Evolutionary conservation across 2,113 vertebrate genomes (phyloP).

Genomic region (Coptodon rendalli): DNA sequence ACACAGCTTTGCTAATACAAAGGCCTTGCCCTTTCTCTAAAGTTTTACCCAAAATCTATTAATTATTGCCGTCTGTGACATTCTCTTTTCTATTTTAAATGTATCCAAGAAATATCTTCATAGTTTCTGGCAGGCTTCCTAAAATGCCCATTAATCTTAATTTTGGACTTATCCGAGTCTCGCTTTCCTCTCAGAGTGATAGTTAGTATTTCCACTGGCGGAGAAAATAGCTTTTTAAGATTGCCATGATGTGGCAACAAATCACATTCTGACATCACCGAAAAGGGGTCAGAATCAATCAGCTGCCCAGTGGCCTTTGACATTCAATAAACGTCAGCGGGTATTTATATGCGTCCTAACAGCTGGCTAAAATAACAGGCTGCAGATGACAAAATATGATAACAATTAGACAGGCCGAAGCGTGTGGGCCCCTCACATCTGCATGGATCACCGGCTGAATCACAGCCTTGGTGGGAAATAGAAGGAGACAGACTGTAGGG

Average conservation of each 20-base stretch:
- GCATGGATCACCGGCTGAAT: constrained; percentile 44
- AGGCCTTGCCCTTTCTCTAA: neutral
- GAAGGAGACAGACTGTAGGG: neutral
- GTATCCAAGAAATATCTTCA: constrained; percentile 46
- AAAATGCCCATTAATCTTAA: constrained; percentile 75
- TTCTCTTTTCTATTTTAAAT: constrained; percentile 51
- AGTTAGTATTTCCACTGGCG: constrained; percentile 62
- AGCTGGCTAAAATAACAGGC: constrained; percentile 51
- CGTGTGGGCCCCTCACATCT: constrained; percentile 18
- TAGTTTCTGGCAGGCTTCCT: constrained; percentile 56
- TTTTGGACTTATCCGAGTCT: constrained; percentile 51
- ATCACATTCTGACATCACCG: constrained; percentile 63
- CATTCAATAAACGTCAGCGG: constrained; percentile 68
- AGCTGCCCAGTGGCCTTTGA: constrained; percentile 63
- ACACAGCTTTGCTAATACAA: neutral
- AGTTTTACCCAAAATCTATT: constrained; percentile 47
- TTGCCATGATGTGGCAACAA: constrained; percentile 65
- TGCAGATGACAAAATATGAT: constrained; percentile 59
- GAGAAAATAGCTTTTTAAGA: constrained; percentile 72
- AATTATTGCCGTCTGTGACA: constrained; percentile 41
- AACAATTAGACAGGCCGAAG: constrained; percentile 54
- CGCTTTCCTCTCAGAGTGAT: constrained; percentile 54
- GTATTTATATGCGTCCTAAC: constrained; percentile 59
- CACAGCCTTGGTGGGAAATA: neutral
- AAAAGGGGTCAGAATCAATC: constrained; percentile 70